These are phyloP conservation scores for Plecotus auritus DNA, from an alignment of 2,113 vertebrate species.

Conservation along the genomic window DNA sequence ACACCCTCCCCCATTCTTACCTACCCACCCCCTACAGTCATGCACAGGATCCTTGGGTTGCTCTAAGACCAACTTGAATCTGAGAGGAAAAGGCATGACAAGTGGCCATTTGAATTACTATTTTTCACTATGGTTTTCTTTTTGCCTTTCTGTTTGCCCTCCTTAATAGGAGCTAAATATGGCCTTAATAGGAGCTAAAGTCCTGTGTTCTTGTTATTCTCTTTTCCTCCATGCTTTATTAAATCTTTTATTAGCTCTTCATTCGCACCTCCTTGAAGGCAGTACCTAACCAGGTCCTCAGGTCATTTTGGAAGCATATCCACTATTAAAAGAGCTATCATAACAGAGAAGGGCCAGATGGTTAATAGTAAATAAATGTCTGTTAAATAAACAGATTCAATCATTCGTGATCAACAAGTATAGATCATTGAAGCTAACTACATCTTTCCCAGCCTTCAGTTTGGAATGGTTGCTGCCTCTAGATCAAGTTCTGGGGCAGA, in stretches of 20 bases:
- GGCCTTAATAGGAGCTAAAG: background rate
- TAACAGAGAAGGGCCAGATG: background rate
- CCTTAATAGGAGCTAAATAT: background rate
- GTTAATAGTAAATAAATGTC: background rate
- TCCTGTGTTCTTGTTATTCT: background rate
- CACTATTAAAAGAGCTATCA: background rate
- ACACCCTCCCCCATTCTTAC: background rate
- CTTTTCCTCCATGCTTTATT: background rate
- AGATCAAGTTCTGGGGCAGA: background rate
- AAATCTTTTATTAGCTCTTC: background rate
- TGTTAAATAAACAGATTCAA: background rate
- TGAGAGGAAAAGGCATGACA: background rate
- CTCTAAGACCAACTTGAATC: background rate
- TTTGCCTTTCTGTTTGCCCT: background rate
- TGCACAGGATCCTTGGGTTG: background rate
- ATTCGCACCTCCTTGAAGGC: background rate
- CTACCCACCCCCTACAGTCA: rapidly evolving
- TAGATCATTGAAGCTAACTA: background rate
- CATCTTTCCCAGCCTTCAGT: background rate
- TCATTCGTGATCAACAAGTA: background rate
- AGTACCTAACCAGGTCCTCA: background rate
- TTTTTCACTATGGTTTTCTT: background rate
- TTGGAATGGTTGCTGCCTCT: background rate
- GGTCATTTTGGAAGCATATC: background rate
- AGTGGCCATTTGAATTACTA: background rate